Evolutionary conservation across 30 jellyfish, hydroid and myxozoan species (phyloP).

Genomic region (Aurelia sp.): DNA sequence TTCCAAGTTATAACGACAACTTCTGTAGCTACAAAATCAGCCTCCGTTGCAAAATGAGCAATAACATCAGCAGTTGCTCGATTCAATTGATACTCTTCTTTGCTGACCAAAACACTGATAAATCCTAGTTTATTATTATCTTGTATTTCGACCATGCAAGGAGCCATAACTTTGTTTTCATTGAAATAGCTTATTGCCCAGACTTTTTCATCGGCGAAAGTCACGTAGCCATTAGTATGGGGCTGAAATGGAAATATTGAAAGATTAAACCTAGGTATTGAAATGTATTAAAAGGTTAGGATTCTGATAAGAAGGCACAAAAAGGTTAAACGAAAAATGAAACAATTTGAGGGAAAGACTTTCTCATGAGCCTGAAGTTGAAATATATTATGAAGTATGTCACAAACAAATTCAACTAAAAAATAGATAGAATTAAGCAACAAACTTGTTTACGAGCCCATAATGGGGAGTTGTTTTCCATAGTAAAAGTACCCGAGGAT

Average conservation of each 20-base stretch:
- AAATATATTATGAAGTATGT: too few relatives aligned
- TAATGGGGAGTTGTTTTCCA: too few relatives aligned
- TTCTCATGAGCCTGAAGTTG: too few relatives aligned
- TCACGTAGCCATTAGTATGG: slow-evolving; percentile 63
- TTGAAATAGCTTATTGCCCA: slow-evolving; percentile 50
- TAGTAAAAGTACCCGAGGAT: too few relatives aligned
- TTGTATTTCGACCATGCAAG: slow-evolving; percentile 69
- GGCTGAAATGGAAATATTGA: slow-evolving; percentile 22
- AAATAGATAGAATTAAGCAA: too few relatives aligned
- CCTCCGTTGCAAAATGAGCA: slow-evolving; percentile 46
- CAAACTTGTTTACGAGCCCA: too few relatives aligned
- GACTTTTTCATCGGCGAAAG: slow-evolving; percentile 53
- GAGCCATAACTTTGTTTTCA: slow-evolving; percentile 59
- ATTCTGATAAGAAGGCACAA: too few relatives aligned
- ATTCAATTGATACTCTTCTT: slow-evolving; percentile 20
- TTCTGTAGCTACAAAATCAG: slow-evolving; percentile 53
- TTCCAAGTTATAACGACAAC: slow-evolving; percentile 67
- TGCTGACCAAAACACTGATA: slow-evolving; percentile 15
- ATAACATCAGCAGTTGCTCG: slow-evolving; percentile 51
- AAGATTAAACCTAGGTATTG: too few relatives aligned
- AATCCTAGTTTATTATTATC: slow-evolving; percentile 54
- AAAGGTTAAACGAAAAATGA: too few relatives aligned
- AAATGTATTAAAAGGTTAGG: too few relatives aligned
- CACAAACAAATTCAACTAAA: too few relatives aligned
- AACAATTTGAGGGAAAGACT: too few relatives aligned